Conservation (phyloP, 2,113 vertebrate species). For the Ancistrus triradiatus region DNA sequence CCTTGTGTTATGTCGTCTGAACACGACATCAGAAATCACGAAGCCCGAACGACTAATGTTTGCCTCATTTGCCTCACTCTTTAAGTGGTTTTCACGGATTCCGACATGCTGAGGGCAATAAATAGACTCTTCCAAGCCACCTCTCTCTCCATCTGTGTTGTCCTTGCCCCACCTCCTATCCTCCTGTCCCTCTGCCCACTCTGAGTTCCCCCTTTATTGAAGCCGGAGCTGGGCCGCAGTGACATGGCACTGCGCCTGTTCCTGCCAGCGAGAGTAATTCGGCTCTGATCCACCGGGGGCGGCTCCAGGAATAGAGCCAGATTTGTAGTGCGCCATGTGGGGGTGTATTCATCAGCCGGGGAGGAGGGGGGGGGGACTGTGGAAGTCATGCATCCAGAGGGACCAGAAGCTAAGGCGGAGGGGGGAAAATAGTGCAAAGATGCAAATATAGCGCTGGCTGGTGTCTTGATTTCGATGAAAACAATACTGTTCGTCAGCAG, state of each 20-base stretch:
- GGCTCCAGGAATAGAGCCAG: constrained; percentile 66
- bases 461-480: constrained; percentile 61
- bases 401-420: constrained; percentile 50
- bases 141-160: neutral
- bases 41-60: too few relatives aligned
- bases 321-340: constrained; percentile 68
- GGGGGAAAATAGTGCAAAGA: constrained; percentile 61
- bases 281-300: constrained; percentile 55
- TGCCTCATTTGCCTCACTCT: neutral
- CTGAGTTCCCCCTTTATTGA: neutral
- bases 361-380: constrained; percentile 47
- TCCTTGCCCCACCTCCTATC: neutral
- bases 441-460: constrained; percentile 66
- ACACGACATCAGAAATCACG: too few relatives aligned
- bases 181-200: neutral
- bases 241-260: constrained; percentile 65
- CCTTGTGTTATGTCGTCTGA: neutral
- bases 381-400: constrained; percentile 54
- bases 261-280: constrained; percentile 66
- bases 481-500: constrained; percentile 64
- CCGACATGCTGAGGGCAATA: neutral
- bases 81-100: neutral
- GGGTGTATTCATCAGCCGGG: constrained; percentile 56
- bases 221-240: constrained; percentile 53
- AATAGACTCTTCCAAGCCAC: too few relatives aligned